Evolutionary conservation across 2,797 vertebrate genomes (phyloP).

Genomic region (Chelmon rostratus): DNA sequence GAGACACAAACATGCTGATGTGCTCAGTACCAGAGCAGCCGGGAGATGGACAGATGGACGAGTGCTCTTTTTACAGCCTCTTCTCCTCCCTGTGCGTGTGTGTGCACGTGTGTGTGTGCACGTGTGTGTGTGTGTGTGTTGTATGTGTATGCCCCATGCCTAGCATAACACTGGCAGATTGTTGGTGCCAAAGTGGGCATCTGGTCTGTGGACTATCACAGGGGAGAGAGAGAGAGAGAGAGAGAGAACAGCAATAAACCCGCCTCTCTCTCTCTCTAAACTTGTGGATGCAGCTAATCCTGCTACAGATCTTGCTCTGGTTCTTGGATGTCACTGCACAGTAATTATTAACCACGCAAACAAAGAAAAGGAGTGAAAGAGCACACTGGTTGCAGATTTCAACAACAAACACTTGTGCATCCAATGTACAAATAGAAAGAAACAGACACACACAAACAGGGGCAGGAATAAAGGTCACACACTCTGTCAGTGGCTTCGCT

Average conservation of each 20-base stretch:
- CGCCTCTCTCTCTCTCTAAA: conserved; percentile 22
- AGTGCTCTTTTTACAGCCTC: conserved; percentile 72
- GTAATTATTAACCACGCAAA: conserved; percentile 39
- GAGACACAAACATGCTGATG: conserved; percentile 59
- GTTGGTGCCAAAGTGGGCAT: conserved; percentile 79
- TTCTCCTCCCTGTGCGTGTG: conserved; percentile 31
- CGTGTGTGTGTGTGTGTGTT: conserved; percentile 23
- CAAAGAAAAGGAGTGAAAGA: conserved; percentile 10
- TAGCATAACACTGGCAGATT: conserved; percentile 66
- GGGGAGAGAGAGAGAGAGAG: conserved; percentile 53
- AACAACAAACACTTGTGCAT: neutral
- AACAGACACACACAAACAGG: conserved; percentile 1
- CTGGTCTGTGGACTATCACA: conserved; percentile 76
- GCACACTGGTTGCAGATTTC: conserved; percentile 2
- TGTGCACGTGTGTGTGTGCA: neutral
- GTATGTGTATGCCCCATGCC: conserved; percentile 47
- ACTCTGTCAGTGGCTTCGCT: neutral
- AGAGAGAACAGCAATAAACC: conserved; percentile 39
- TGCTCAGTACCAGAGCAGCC: conserved; percentile 44
- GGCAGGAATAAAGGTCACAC: conserved; percentile 29
- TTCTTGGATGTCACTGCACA: conserved; percentile 21
- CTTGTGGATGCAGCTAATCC: conserved; percentile 45
- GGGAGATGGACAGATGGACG: conserved; percentile 75
- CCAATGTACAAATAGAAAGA: conserved; percentile 8
- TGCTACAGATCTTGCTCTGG: conserved; percentile 35